Base-by-base conservation (phyloP, 2,113 vertebrate genomes). In the Sebastes fasciatus region DNA sequence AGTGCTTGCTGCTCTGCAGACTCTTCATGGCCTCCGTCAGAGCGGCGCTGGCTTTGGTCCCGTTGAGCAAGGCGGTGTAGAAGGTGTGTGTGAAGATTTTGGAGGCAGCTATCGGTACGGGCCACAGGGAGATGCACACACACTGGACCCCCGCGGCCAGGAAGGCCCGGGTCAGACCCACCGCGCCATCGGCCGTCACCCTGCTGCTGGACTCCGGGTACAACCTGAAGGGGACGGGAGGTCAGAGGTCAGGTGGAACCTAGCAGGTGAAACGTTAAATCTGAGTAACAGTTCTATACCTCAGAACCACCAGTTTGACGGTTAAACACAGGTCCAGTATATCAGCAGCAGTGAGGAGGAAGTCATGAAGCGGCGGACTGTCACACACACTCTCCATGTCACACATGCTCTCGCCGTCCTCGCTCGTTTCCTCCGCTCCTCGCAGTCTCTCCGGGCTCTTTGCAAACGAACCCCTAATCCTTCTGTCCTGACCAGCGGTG, bases 301-400 rank as follows among this genome's bases (percentile, higher is more conserved):
- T 97, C 10, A 99, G 95, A 62, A 99, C 96, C 74, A 99, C 97
- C 13, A 99, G 92, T 91, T 97, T 99, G 81, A 96, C 95, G 0
- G 93, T 95, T 51, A 99, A 90, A 26, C 96, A 93, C 74, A 99
- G 96, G 87, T 97, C 97, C 94, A 99, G 93, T 23, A 99, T 93
- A 12, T 99, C 98, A 0, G 97, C 98, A 0, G 98, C 98, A 0
- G 98, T 99, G 64, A 99, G 97, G 64, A 99, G 96, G 82, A 99
- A 96, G 94, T 99, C 98, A 85, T 97, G 96, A 48, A 98, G 97
- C 0, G 98, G 94, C 0, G 97, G 97, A 78, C 97, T 97, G 93
- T 98, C 97, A 0, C 96, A 97, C 80, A 97, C 91, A 78, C 97
- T 97, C 86, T 99, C 97, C 3, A 90, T 95, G 0, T 98, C 97